Evolutionary conservation across 2,113 vertebrate genomes (phyloP), one percentile per base, ranked within the genome.

Genomic region (Ahaetulla prasina): DNA sequence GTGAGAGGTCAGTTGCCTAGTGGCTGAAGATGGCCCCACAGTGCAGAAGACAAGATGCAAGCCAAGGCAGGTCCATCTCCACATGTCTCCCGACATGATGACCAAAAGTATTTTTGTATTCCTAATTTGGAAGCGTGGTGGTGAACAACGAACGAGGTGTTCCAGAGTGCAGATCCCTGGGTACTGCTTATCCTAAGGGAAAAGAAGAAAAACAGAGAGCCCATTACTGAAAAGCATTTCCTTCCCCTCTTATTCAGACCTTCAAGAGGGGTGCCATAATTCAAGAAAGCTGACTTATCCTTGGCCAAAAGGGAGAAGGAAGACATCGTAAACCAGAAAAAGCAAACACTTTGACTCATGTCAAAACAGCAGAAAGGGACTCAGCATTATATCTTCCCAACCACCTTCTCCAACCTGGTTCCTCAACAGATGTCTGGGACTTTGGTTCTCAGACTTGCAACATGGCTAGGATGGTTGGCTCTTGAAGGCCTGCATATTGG

Each of bases 11-110:
- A 98, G 97, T 96, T 98, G 97, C 94, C 97, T 96, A 92, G 97
- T n/a, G 16, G 98, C 95, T 0, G 88, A 92, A 94, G 98, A 96
- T 23, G 97, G 98, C 89, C 98, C 97, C 93, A 97, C 96, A 93
- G 98, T 95, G 45, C 98, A 97, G 74, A 98, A 97, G 94, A 99
- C 96, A 94, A 99, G 98, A 96, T 98, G 98, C 96, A 98, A 96
- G 93, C 98, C 95, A 94, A 98, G 96, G 95, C 96, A 98, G 97
- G 98, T 98, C 98, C 98, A 97, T 94, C 97, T 98, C 97, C 98
- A 98, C 74, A 43, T 60, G 27, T 85, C 74, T 95, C 97, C 96
- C 95, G 85, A 96, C 97, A 96, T 97, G 95, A 91, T 95, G 95
- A 90, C 60, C 93, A 95, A 96, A n/a, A 50, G 9, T 54, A 14